Conservation (phyloP, 1,140 invertebrate genomes). For the Oncopodura yosiiana region DNA sequence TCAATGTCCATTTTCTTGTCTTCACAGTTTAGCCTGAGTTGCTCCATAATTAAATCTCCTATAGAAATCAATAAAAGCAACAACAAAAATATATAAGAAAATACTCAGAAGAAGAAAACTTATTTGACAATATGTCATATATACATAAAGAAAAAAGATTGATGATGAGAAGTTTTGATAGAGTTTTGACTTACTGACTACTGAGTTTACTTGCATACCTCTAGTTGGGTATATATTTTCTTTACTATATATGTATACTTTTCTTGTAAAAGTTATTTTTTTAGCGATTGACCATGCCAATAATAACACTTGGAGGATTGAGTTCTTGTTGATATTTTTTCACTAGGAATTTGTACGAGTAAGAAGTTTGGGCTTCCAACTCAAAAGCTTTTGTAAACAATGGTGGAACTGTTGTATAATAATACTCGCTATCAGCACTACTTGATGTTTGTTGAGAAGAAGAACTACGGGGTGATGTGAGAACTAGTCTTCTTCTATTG, state of each 20-base stretch:
- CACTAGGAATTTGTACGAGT: slow-evolving; percentile 11
- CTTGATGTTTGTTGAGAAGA: neutral
- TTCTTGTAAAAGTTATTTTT: too few species aligned
- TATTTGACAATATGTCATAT: too few species aligned
- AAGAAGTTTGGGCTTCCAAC: slow-evolving; percentile 3
- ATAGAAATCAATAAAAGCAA: too few species aligned
- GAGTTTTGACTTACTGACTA: too few species aligned
- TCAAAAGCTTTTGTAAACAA: slow-evolving; percentile 7
- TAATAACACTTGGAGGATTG: neutral
- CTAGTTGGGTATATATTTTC: too few species aligned
- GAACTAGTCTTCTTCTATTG: neutral
- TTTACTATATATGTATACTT: too few species aligned
- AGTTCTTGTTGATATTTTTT: neutral
- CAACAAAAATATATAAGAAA: too few species aligned
- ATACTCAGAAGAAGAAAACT: too few species aligned
- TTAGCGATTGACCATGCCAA: too few species aligned
- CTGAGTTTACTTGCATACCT: too few species aligned
- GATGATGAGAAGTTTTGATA: too few species aligned
- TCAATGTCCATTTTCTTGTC: neutral
- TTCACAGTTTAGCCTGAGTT: slow-evolving; percentile 15
- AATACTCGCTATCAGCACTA: neutral
- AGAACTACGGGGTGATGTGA: neutral
- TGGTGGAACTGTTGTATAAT: neutral
- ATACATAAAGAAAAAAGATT: too few species aligned
- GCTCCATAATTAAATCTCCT: slow-evolving; percentile 12